These are phyloP conservation scores for Diploscapter pachys DNA, from an alignment of 1,140 invertebrate genomes.

Conservation along the genomic window DNA sequence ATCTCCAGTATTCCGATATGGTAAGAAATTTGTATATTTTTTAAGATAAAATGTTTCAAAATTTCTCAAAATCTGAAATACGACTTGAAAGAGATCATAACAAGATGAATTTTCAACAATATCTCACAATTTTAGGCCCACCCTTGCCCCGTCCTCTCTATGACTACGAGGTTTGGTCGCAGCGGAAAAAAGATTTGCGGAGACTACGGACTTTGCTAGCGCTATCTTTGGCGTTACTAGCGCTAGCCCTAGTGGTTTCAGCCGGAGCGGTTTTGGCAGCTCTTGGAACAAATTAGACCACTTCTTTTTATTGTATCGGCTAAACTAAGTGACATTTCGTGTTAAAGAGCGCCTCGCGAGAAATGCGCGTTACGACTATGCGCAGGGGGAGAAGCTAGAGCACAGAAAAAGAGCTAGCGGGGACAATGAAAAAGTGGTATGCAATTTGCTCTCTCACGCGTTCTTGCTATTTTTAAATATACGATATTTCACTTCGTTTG, in stretches of 20 bases:
- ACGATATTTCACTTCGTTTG: too few species aligned
- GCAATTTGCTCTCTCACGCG: neutral
- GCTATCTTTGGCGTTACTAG: conserved; percentile 14
- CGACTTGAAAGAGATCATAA: too few species aligned
- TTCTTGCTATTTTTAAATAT: too few species aligned
- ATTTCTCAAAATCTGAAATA: too few species aligned
- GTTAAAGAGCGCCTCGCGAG: too few species aligned
- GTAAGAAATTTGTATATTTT: neutral
- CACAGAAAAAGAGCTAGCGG: too few species aligned
- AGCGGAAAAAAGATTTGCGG: conserved; percentile 8
- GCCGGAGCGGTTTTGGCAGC: conserved; percentile 26
- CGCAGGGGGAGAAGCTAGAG: too few species aligned
- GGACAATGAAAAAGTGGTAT: neutral
- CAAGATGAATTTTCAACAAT: neutral
- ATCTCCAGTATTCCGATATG: conserved; percentile 9
- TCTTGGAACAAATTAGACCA: neutral
- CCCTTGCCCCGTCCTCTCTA: conserved; percentile 8
- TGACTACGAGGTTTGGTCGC: conserved; percentile 16
- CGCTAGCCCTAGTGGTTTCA: conserved; percentile 21
- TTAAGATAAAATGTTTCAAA: neutral
- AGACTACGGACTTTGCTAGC: conserved; percentile 14
- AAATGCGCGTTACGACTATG: too few species aligned
- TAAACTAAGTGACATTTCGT: too few species aligned
- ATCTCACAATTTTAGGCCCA: conserved; percentile 9
- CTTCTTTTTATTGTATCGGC: too few species aligned